Conservation (phyloP, 1,140 invertebrate genomes). For the Sarcophaga bullata region DNA sequence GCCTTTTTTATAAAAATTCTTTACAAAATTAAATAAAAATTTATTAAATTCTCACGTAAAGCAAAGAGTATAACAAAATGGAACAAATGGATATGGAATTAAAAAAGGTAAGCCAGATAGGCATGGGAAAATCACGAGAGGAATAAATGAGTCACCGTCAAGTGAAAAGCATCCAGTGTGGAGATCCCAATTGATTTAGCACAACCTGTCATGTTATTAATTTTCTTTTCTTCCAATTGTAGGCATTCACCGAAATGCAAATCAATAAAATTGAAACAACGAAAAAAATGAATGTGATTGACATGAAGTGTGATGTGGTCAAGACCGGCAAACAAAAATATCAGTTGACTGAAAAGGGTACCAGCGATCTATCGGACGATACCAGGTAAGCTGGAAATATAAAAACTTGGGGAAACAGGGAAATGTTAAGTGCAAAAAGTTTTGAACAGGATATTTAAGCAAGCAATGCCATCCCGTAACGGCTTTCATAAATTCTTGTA, state of each 20-base stretch:
- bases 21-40: constrained; percentile 5
- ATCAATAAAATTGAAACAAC: constrained; percentile 63
- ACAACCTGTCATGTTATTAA: not conserved
- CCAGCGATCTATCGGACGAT: constrained; percentile 55
- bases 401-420: not conserved
- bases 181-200: not conserved
- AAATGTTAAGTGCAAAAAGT: not conserved
- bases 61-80: constrained; percentile 48
- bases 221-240: not conserved
- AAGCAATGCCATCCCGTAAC: no score
- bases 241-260: constrained; percentile 66
- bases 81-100: constrained; percentile 64
- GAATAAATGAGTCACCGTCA: constrained; percentile 1
- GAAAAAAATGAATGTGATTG: constrained; percentile 64
- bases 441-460: no score
- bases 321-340: constrained; percentile 64
- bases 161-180: not conserved
- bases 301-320: constrained; percentile 62
- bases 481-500: no score
- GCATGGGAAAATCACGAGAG: not conserved
- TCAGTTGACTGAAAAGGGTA: constrained; percentile 59
- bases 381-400: constrained; percentile 50
- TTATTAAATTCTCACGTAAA: not conserved
- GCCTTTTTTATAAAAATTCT: constrained; percentile 22
- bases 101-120: constrained; percentile 54